Percentiles rank a stretch among this genome's conserved stretches.
Conservation (phyloP, 2,888 invertebrate species). For the Megamerina dolium region DNA sequence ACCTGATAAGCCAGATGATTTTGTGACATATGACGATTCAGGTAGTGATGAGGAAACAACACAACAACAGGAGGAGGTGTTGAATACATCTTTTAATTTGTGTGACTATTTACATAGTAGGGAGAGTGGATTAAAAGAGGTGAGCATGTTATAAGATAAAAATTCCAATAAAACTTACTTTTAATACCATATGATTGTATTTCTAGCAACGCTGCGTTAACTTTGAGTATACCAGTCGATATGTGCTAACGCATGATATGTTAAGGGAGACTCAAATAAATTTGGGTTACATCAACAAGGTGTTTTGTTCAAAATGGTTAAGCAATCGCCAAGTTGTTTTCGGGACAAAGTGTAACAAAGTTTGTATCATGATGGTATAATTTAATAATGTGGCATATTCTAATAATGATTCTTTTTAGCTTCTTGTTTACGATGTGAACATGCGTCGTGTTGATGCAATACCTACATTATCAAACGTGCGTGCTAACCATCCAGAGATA, state of each 20-base stretch:
- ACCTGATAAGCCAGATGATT: slow-evolving; percentile 84
- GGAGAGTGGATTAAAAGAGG: slow-evolving; percentile 67
- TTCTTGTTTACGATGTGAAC: slow-evolving; percentile 88
- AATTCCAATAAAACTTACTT: neutral
- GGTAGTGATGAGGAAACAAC: slow-evolving; percentile 80
- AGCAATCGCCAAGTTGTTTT: slow-evolving; percentile 92
- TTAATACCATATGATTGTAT: neutral
- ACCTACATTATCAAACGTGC: slow-evolving; percentile 70
- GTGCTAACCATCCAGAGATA: slow-evolving; percentile 50
- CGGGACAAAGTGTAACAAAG: slow-evolving; percentile 96
- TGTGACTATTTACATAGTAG: slow-evolving; percentile 77
- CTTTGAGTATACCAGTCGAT: slow-evolving; percentile 75
- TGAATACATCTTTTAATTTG: slow-evolving; percentile 77
- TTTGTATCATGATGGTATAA: slow-evolving; percentile 36
- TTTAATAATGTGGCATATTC: neutral
- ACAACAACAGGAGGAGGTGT: slow-evolving; percentile 61
- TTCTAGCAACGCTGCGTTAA: slow-evolving; percentile 58
- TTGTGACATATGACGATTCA: slow-evolving; percentile 82
- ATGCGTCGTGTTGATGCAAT: slow-evolving; percentile 83
- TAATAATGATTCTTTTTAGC: slow-evolving; percentile 47
- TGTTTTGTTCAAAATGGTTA: slow-evolving; percentile 94
- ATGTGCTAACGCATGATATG: slow-evolving; percentile 85
- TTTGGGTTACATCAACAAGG: slow-evolving; percentile 83
- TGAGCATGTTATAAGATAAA: slow-evolving; percentile 35
- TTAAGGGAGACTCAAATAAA: slow-evolving; percentile 77